These are phyloP conservation scores for Trogon melanurus DNA, from an alignment of 2,113 vertebrate genomes.

Conservation along the genomic window DNA sequence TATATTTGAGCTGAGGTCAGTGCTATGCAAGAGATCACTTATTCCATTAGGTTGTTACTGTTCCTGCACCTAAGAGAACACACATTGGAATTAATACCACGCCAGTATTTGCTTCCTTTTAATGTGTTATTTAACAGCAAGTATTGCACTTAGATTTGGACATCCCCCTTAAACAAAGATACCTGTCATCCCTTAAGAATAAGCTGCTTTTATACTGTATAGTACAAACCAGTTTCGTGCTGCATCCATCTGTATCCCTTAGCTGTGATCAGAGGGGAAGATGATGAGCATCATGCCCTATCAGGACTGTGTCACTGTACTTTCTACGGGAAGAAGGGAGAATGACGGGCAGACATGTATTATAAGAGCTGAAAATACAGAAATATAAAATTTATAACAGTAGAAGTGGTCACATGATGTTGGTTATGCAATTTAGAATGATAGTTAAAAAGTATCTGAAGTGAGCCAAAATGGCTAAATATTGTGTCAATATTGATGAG, in stretches of 20 bases:
- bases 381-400: neutral
- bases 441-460: neutral
- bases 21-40: neutral
- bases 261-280: neutral
- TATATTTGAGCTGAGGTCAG: neutral
- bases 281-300: neutral
- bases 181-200: neutral
- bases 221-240: neutral
- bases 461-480: neutral
- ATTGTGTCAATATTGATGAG: neutral
- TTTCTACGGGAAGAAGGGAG: neutral
- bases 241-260: neutral
- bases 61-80: neutral
- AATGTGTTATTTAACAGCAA: neutral
- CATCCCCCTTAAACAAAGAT: neutral
- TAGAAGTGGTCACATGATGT: neutral
- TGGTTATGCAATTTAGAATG: neutral
- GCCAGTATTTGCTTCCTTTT: neutral
- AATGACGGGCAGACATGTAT: neutral
- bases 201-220: neutral
- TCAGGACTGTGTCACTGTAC: neutral
- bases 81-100: neutral
- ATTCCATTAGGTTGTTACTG: neutral
- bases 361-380: neutral
- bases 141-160: neutral